A percentile compares a stretch with the other conserved stretches of the same genome.
Evolutionary conservation across 2,797 vertebrate genomes (phyloP).

Genomic region (Amphiprion clarkii): DNA sequence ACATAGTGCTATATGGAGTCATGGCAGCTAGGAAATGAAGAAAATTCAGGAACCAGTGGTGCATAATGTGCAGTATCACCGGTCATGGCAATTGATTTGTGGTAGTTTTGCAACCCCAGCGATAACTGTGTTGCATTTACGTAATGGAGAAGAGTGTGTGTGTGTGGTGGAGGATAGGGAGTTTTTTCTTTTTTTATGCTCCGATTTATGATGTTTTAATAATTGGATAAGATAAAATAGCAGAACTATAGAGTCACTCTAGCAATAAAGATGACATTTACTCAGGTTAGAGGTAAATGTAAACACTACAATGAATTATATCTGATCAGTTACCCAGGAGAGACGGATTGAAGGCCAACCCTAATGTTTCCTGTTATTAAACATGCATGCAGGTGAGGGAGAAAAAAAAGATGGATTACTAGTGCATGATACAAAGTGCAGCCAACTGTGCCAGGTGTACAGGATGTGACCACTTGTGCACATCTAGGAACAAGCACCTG

Average conservation of each 20-base stretch:
- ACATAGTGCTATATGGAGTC: not conserved
- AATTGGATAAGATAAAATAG: not conserved
- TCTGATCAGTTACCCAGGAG: not conserved
- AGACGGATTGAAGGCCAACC: not conserved
- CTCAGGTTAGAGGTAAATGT: not conserved
- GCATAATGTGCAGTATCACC: not conserved
- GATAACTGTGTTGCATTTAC: not conserved
- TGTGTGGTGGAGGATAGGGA: not conserved
- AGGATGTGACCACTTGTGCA: conserved; percentile 24
- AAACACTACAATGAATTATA: conserved; percentile 8
- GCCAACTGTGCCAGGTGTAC: conserved; percentile 25
- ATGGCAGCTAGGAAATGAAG: not conserved
- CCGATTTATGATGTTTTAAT: not conserved
- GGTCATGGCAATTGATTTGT: not conserved
- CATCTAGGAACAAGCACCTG: conserved; percentile 49
- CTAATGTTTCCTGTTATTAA: conserved; percentile 5
- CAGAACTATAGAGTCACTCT: not conserved
- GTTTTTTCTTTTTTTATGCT: too few relatives aligned
- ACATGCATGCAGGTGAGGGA: not conserved
- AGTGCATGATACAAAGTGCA: not conserved
- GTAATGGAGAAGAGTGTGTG: not conserved
- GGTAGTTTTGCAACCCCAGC: conserved; percentile 5
- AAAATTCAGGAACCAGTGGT: conserved; percentile 3
- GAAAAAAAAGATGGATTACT: conserved; percentile 6
- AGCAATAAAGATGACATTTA: too few relatives aligned